A percentile compares a stretch with the other conserved stretches of the same genome.
These are phyloP conservation scores for Sorex fumeus DNA, from an alignment of 2,113 vertebrate genomes.

Conservation along the genomic window DNA sequence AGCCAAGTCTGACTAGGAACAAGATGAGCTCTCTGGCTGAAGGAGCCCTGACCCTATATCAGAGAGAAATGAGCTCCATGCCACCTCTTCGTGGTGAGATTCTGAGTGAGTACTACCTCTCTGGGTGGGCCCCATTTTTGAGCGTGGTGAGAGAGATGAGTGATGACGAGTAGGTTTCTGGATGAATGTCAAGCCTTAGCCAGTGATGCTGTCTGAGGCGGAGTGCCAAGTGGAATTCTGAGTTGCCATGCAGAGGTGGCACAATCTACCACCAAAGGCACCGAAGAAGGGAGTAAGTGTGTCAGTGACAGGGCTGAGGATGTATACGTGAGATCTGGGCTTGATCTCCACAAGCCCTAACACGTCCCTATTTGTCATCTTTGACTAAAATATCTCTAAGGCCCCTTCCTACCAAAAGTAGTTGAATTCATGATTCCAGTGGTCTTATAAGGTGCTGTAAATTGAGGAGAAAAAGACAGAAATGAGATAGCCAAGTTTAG, in stretches of 20 bases:
- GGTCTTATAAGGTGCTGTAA: constrained; percentile 14
- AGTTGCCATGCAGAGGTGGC: not conserved
- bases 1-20: not conserved
- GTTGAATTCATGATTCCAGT: not conserved
- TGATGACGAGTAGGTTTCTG: not conserved
- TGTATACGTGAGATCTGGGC: too few relatives aligned
- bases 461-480: not conserved
- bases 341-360: too few relatives aligned
- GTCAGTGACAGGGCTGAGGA: too few relatives aligned
- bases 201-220: not conserved
- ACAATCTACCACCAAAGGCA: not conserved
- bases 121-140: too few relatives aligned
- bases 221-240: not conserved
- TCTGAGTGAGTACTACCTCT: not conserved
- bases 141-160: not conserved
- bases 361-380: not conserved
- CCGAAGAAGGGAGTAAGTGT: too few relatives aligned
- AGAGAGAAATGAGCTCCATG: not conserved
- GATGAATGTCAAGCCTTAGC: not conserved
- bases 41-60: not conserved
- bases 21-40: not conserved
- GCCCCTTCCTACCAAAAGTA: not conserved
- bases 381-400: not conserved
- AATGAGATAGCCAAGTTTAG: not conserved
- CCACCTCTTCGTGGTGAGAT: not conserved